Evolutionary conservation across 2,888 invertebrate species (phyloP), one percentile per base, ranked within the genome.

Genomic region (Agrochola litura): DNA sequence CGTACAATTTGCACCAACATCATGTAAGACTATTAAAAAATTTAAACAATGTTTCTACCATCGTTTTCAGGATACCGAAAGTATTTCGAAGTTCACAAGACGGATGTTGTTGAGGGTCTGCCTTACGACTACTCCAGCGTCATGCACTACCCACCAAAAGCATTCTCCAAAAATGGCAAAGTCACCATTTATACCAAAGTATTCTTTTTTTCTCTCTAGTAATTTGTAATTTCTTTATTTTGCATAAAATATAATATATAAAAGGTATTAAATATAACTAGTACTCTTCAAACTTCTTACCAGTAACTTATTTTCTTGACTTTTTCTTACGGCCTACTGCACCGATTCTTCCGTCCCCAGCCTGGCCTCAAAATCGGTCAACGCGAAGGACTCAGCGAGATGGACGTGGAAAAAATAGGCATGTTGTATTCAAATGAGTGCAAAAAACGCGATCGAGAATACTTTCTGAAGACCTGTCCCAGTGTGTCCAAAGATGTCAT

Each of bases 121-220:
- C 93, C 95, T 0, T 98, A 98, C 89, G 98, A 98, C 92, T 98
- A 98, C 90, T 95, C 97, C 14, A 98, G 98, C 84, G 98, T 98
- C 0, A 97, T 98, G 96, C 98, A 98, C 92, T 98, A 98, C 90
- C 98, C 98, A 0, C 94, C 97, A 0, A 97, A 97, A 76, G 98
- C 98, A 1, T 98, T 98, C 93, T 98, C 98, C 25, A 97, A 92
- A 79, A 98, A 98, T 90, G 98, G 98, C 22, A 95, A 97, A 87
- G 95, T 97, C 0, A 98, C 98, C 0, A 97, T 98, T 76, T 90
- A 97, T 49, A 94, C 98, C 0, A 97, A 97, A 97, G 98, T 98
- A 30, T 37, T 61, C 64, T 25, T 61, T 61, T 41, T 66, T 8
- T 37, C 0, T 43, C 37, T 12, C 22, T 52, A 52, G 43, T 46